Conservation (phyloP, 2,797 vertebrate genomes). For the Alouatta caraya region DNA sequence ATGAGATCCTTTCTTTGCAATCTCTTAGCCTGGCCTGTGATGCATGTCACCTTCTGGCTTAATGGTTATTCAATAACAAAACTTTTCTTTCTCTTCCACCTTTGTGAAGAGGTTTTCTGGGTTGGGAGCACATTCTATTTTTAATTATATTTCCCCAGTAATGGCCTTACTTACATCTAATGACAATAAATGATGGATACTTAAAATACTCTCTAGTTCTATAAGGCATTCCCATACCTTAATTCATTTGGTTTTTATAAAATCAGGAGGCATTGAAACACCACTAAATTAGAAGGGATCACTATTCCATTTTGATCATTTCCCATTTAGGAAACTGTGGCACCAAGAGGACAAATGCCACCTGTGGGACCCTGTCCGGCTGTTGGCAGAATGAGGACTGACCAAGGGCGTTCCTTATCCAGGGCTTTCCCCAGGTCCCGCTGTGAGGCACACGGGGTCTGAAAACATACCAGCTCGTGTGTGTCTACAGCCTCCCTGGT, state of each 20-base stretch:
- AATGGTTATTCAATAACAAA: not conserved
- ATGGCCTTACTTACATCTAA: no score
- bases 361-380: no score
- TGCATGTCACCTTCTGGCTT: accelerated
- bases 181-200: not conserved
- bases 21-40: not conserved
- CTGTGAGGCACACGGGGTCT: accelerated
- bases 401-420: not conserved
- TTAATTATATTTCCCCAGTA: not conserved
- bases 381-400: not conserved
- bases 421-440: not conserved
- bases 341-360: not conserved
- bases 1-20: no score
- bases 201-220: not conserved
- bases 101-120: not conserved
- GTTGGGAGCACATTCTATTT: not conserved
- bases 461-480: accelerated
- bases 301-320: not conserved
- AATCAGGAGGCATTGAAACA: not conserved
- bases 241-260: not conserved
- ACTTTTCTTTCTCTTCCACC: not conserved
- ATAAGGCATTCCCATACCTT: not conserved
- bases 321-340: not conserved
- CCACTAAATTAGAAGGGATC: not conserved
- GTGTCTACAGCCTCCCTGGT: accelerated